Conservation (phyloP, 2,797 vertebrate species). For the Falco berigora region DNA sequence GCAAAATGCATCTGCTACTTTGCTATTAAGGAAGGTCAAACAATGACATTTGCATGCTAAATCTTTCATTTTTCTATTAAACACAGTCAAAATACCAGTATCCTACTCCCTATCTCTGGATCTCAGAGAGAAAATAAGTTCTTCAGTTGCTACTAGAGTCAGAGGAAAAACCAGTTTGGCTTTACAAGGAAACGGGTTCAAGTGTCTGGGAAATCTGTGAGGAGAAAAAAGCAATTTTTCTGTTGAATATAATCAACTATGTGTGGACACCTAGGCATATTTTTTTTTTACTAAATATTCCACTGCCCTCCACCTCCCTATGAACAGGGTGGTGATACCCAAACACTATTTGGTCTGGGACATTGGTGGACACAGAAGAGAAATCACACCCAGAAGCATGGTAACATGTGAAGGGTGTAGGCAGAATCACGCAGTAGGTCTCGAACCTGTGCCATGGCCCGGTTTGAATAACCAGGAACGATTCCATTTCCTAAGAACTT, state of each 20-base stretch:
- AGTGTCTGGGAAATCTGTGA: neutral
- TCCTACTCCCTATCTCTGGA: neutral
- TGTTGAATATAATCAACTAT: neutral
- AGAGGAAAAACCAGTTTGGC: neutral
- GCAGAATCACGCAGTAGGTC: neutral
- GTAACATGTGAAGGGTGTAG: rapidly evolving
- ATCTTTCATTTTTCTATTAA: neutral
- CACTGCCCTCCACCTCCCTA: neutral
- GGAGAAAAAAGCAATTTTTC: neutral
- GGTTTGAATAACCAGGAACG: neutral
- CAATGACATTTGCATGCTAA: neutral
- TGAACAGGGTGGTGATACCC: neutral
- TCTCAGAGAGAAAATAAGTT: neutral
- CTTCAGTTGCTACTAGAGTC: neutral
- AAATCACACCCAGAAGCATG: neutral
- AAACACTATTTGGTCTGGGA: neutral
- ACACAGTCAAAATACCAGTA: neutral
- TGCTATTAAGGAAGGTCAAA: neutral
- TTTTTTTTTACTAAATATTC: neutral
- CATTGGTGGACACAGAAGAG: too few relatives aligned
- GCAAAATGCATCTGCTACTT: neutral
- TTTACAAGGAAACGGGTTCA: neutral
- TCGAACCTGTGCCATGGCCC: too few relatives aligned
- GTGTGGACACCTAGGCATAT: neutral
- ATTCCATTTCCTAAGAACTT: neutral